Evolutionary conservation across 2,888 invertebrate genomes (phyloP), one percentile per base, ranked within the genome.

Genomic region (Cantharis rufa): DNA sequence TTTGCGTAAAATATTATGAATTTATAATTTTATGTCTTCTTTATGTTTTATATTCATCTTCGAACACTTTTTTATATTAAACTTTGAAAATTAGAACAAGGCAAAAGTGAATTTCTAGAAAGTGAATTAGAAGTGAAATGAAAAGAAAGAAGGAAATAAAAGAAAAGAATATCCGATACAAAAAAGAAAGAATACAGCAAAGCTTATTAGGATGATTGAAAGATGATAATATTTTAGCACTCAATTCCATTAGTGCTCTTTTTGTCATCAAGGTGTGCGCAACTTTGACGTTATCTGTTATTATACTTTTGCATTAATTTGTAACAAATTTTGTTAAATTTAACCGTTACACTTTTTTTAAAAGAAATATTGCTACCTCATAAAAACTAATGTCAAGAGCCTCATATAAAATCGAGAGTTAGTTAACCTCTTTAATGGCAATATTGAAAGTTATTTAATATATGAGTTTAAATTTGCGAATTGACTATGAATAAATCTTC

Each of bases 341-440:
- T 72, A 66, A 66, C 62, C 71, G 48, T 28, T 27, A 63, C 10
- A 66, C 18, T 16, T 66, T 72, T 72, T 27, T 61, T 71, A 62
- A 11, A 28, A 18, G 70, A 70, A 70, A 70, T 32, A 32, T 70
- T 32, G 71, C 62, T 27, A 15, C 21, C 28, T 62, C 63, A 71
- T 71, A 71, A 71, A 71, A 71, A 64, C 27, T 63, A 64, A 71
- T 64, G 71, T 71, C 71, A 71, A 71, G 64, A 71, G 71, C 64
- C 71, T 71, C 71, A 64, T 32, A 71, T 71, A 71, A 71, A 71
- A 71, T 64, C 64, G 71, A 72, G 69, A 69, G 72, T 72, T 72
- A 72, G 69, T 72, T 72, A 69, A 72, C 72, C 72, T 72, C 64
- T 72, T 72, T 68, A 72, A 72, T 71, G 70, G 18, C 27, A n/a